These are phyloP conservation scores for Pseudolycoriella hygida DNA, from an alignment of 2,888 invertebrate species.

Conservation along the genomic window DNA sequence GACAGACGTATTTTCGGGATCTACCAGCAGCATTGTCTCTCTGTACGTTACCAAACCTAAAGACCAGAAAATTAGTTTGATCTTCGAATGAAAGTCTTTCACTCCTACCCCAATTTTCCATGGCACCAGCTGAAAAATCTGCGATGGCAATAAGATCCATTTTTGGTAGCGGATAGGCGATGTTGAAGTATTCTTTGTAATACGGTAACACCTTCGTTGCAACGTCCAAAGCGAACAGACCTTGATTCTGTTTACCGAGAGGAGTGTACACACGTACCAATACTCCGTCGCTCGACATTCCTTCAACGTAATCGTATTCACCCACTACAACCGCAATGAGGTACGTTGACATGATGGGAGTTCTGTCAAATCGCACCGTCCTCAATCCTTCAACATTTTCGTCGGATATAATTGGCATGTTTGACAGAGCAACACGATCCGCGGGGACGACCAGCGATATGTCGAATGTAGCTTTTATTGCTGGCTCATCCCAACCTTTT, in stretches of 20 bases:
- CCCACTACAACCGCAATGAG: constrained; percentile 87
- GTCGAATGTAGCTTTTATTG: constrained; percentile 87
- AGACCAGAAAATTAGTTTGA: background rate
- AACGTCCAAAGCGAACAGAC: constrained; percentile 78
- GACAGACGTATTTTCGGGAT: constrained; percentile 77
- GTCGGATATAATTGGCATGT: constrained; percentile 57
- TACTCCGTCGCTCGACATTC: constrained; percentile 63
- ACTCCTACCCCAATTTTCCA: constrained; percentile 87
- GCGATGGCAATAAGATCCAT: constrained; percentile 93
- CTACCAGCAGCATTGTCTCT: constrained; percentile 79
- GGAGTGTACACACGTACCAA: constrained; percentile 71
- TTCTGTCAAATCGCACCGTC: constrained; percentile 53
- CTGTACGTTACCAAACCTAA: constrained; percentile 67
- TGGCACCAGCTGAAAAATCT: constrained; percentile 88
- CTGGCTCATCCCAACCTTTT: constrained; percentile 79
- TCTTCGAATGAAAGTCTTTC: background rate
- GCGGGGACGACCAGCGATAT: constrained; percentile 67
- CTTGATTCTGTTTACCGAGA: constrained; percentile 80
- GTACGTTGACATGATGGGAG: constrained; percentile 92
- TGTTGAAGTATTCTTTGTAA: constrained; percentile 87
- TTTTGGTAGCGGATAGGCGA: constrained; percentile 89
- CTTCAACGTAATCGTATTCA: constrained; percentile 87
- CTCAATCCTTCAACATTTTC: constrained; percentile 30
- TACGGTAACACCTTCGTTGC: constrained; percentile 84
- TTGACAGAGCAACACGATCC: constrained; percentile 74